Percentiles rank a stretch among this genome's conserved stretches.
Conservation (phyloP, 1,140 invertebrate species). For the Littorina saxatilis region DNA sequence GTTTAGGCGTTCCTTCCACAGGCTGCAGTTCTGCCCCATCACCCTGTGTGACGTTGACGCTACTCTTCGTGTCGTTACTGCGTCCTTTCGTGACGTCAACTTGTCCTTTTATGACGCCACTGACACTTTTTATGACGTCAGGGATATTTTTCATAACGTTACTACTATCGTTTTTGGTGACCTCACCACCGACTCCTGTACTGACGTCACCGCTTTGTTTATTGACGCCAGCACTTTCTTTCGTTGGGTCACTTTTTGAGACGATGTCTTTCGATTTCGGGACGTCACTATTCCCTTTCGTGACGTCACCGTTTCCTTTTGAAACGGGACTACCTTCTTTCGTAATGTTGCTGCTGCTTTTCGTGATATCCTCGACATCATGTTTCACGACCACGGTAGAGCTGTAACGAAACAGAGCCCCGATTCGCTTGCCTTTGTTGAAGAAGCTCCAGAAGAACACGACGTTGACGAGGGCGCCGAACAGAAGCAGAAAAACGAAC, state of each 20-base stretch:
- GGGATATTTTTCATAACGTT: neutral
- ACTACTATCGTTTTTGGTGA: neutral
- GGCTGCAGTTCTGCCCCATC: neutral
- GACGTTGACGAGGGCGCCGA: constrained; percentile 26
- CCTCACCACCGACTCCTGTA: neutral
- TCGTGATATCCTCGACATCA: no score
- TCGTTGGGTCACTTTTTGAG: no score
- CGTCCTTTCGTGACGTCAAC: no score
- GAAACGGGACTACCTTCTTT: no score
- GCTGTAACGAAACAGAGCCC: no score
- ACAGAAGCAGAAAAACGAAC: constrained; percentile 2
- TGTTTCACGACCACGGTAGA: no score
- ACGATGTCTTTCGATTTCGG: no score
- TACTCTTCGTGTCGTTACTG: no score
- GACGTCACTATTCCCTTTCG: no score
- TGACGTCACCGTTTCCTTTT: no score
- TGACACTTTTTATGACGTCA: neutral
- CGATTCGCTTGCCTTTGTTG: neutral
- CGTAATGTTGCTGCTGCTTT: no score
- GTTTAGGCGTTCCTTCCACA: neutral
- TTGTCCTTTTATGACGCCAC: neutral
- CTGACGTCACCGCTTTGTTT: neutral
- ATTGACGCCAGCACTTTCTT: neutral
- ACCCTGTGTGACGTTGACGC: no score
- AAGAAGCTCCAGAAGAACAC: constrained; percentile 26